Percentiles rank a stretch among this genome's conserved stretches.
Evolutionary conservation across 2,888 invertebrate genomes (phyloP).

Genomic region (Leucozona laternaria): DNA sequence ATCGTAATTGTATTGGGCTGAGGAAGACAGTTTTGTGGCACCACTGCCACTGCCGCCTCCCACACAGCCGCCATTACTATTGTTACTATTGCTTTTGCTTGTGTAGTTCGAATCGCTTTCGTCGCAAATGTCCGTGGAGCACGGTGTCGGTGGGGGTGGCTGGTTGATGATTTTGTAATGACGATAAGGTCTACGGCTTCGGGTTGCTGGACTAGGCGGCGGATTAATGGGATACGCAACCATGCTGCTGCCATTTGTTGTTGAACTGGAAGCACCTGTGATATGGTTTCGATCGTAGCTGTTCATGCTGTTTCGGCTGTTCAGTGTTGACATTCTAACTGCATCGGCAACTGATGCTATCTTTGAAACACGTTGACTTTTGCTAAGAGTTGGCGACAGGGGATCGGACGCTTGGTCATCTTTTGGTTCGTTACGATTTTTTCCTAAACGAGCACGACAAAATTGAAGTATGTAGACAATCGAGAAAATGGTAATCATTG

Average conservation of each 20-base stretch:
- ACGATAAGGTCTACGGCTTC: slow-evolving; percentile 90
- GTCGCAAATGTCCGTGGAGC: slow-evolving; percentile 96
- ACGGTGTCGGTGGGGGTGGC: slow-evolving; percentile 97
- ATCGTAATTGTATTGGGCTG: slow-evolving; percentile 85
- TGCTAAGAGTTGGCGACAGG: slow-evolving; percentile 85
- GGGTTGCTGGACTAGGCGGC: slow-evolving; percentile 94
- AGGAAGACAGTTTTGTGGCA: slow-evolving; percentile 80
- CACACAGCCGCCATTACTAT: slow-evolving; percentile 80
- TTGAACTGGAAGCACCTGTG: slow-evolving; percentile 85
- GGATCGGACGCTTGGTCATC: slow-evolving; percentile 88
- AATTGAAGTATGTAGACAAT: slow-evolving; percentile 85
- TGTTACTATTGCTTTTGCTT: slow-evolving; percentile 84
- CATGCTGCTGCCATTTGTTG: slow-evolving; percentile 84
- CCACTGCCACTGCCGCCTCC: slow-evolving; percentile 72
- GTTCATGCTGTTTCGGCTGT: slow-evolving; percentile 86
- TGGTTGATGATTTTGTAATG: slow-evolving; percentile 91
- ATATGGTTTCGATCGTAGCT: slow-evolving; percentile 89
- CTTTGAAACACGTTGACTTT: slow-evolving; percentile 83
- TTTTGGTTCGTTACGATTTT: slow-evolving; percentile 85
- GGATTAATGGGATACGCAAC: slow-evolving; percentile 93
- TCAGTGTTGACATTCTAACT: slow-evolving; percentile 88
- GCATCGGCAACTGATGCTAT: slow-evolving; percentile 84
- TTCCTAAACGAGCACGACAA: slow-evolving; percentile 84
- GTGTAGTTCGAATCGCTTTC: slow-evolving; percentile 92
- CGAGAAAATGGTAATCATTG: slow-evolving; percentile 85